Percentiles rank a stretch among this genome's conserved stretches.
These are phyloP conservation scores for Chaenocephalus aceratus DNA, from an alignment of 2,113 vertebrate species.

Conservation along the genomic window DNA sequence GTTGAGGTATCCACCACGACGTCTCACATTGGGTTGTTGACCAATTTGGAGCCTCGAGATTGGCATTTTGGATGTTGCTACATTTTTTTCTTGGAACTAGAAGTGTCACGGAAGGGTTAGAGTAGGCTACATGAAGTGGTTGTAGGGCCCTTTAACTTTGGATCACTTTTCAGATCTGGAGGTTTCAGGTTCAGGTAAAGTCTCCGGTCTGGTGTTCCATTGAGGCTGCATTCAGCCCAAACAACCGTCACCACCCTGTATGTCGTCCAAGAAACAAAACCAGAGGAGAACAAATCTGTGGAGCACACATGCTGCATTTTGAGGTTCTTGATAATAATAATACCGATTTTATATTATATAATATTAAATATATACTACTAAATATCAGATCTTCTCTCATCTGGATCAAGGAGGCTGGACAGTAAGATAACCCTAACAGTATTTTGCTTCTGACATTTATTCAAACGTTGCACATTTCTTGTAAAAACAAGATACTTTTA, in stretches of 20 bases:
- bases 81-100: too few relatives aligned
- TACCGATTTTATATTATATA: too few relatives aligned
- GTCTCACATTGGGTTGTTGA: too few relatives aligned
- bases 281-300: background rate
- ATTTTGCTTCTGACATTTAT: constrained; percentile 26
- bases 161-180: too few relatives aligned
- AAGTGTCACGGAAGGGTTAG: too few relatives aligned
- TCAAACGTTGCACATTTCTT: constrained; percentile 10
- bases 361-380: too few relatives aligned
- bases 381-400: background rate
- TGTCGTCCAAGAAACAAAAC: background rate
- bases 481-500: constrained; percentile 31
- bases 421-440: background rate
- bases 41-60: too few relatives aligned
- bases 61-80: too few relatives aligned
- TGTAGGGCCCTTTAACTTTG: too few relatives aligned
- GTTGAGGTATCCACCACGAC: too few relatives aligned
- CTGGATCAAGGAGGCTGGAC: background rate
- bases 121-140: too few relatives aligned
- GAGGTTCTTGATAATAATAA: background rate
- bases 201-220: background rate
- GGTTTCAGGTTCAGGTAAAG: background rate
- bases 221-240: background rate
- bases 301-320: background rate
- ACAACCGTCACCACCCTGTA: background rate